A percentile compares a stretch with the other conserved stretches of the same genome.
These are phyloP conservation scores for Anthoptus insignis DNA, from an alignment of 2,888 invertebrate species.

Conservation along the genomic window DNA sequence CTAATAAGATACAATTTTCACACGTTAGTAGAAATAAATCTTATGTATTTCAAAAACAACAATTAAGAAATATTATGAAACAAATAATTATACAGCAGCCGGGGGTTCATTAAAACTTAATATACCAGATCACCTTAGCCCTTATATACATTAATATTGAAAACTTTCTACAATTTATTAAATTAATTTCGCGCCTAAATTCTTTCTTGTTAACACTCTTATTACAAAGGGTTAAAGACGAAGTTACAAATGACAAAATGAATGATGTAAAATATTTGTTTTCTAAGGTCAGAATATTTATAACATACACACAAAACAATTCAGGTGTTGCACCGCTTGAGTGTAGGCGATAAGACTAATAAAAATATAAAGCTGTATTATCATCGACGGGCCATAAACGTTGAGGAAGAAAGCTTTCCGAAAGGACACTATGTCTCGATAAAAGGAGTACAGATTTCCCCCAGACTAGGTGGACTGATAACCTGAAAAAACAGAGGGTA, in stretches of 20 bases:
- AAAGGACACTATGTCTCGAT: no score
- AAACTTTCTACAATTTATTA: slow-evolving; percentile 46
- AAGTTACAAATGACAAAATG: slow-evolving; percentile 25
- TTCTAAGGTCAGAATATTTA: slow-evolving; percentile 42
- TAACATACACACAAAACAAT: no score
- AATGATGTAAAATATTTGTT: slow-evolving; percentile 41
- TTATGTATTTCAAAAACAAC: slow-evolving; percentile 21
- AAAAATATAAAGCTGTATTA: no score
- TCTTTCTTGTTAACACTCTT: slow-evolving; percentile 13
- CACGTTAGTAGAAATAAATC: slow-evolving; percentile 28
- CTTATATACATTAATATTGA: slow-evolving; percentile 43
- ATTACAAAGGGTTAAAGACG: slow-evolving; percentile 36
- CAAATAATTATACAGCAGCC: slow-evolving; percentile 31
- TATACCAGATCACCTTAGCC: slow-evolving; percentile 40
- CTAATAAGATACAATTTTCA: slow-evolving; percentile 19
- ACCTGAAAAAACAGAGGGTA: no score
- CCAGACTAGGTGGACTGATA: no score
- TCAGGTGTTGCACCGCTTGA: slow-evolving; percentile 28
- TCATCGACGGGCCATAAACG: no score
- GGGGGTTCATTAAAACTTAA: slow-evolving; percentile 33
- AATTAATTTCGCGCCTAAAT: slow-evolving; percentile 40
- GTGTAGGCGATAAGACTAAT: background rate
- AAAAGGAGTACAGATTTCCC: no score
- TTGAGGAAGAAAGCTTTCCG: no score
- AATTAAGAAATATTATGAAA: slow-evolving; percentile 27